These are phyloP conservation scores for Scaptomyza graminum DNA, from an alignment of 1,140 invertebrate species.

Conservation along the genomic window DNA sequence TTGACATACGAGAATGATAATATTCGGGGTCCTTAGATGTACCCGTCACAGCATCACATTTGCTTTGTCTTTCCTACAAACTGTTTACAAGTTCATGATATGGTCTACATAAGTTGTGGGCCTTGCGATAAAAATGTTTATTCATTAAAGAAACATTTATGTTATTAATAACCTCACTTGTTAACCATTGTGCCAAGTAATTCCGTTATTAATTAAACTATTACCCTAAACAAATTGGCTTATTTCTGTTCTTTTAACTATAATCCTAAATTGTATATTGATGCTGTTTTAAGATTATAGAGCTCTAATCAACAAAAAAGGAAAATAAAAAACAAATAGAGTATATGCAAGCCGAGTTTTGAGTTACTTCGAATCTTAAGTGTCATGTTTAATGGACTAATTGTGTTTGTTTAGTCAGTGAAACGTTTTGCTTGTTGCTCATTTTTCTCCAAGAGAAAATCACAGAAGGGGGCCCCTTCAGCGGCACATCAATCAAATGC, in stretches of 20 bases:
- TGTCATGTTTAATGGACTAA: constrained; percentile 42
- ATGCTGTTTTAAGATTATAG: too few relatives aligned
- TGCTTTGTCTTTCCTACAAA: background rate
- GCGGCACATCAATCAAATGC: constrained; percentile 63
- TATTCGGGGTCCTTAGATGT: constrained; percentile 64
- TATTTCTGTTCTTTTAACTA: too few relatives aligned
- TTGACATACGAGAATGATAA: constrained; percentile 70
- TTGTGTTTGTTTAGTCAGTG: constrained; percentile 26
- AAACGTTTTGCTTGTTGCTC: constrained; percentile 14
- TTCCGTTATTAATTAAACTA: too few relatives aligned
- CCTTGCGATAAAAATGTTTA: too few relatives aligned
- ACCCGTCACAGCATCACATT: constrained; percentile 34
- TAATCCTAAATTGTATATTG: too few relatives aligned
- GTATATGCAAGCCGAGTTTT: constrained; percentile 19
- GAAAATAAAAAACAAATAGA: background rate
- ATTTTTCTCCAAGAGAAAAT: constrained; percentile 2
- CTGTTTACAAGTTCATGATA: background rate
- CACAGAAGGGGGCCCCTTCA: background rate
- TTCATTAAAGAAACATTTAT: too few relatives aligned
- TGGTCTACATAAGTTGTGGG: background rate
- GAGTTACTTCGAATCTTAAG: background rate
- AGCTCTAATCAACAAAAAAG: too few relatives aligned
- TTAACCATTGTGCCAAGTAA: too few relatives aligned
- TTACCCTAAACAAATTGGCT: too few relatives aligned
- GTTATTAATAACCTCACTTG: too few relatives aligned